Evolutionary conservation across 2,888 invertebrate species (phyloP).

Genomic region (Syrphus vitripennis): DNA sequence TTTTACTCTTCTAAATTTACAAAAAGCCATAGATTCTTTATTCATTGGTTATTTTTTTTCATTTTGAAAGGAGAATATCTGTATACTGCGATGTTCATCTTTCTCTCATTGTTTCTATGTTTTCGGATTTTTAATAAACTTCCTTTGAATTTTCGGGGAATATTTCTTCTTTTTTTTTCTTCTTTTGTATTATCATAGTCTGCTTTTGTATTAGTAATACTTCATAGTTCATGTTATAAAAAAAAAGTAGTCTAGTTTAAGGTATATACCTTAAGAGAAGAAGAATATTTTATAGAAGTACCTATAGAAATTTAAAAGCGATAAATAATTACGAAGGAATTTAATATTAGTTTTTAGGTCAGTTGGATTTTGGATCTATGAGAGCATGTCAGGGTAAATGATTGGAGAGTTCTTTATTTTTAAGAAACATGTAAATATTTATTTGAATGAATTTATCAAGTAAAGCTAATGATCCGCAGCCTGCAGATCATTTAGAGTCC

Average conservation of each 20-base stretch:
- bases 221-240: neutral
- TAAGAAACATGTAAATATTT: too few species aligned
- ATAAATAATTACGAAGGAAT: neutral
- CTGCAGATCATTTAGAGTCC: too few species aligned
- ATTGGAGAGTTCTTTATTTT: too few species aligned
- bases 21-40: conserved; percentile 10
- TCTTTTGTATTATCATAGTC: neutral
- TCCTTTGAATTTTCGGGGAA: neutral
- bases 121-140: conserved; percentile 32
- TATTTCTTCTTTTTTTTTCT: neutral
- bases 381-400: too few species aligned
- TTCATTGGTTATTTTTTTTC: conserved; percentile 43
- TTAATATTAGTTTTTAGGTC: too few species aligned
- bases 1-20: neutral
- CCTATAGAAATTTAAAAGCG: neutral
- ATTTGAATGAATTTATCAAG: too few species aligned
- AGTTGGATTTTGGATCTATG: too few species aligned
- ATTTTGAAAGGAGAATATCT: conserved; percentile 4
- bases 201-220: neutral
- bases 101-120: neutral
- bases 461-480: too few species aligned
- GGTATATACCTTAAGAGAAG: too few species aligned
- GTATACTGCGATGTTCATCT: neutral
- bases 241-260: too few species aligned
- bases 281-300: neutral